These are phyloP conservation scores for Eleginops maclovinus DNA, from an alignment of 2,113 vertebrate genomes.

Conservation along the genomic window DNA sequence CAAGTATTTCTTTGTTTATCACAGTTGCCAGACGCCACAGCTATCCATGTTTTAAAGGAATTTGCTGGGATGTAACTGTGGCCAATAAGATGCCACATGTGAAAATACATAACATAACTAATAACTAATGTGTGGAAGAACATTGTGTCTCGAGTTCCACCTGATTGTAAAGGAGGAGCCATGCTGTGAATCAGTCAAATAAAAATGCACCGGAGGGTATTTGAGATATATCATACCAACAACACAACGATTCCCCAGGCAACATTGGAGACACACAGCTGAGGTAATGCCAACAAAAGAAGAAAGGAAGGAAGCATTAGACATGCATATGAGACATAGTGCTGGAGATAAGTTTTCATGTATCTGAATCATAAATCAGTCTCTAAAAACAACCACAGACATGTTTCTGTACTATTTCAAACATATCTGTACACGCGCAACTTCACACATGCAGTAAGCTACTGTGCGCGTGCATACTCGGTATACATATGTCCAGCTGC, in stretches of 20 bases:
- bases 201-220: constrained; percentile 13
- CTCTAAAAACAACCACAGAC: background rate
- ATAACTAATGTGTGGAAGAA: background rate
- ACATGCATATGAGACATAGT: background rate
- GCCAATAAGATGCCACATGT: background rate
- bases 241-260: constrained; percentile 1
- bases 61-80: background rate
- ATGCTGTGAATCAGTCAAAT: background rate
- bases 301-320: background rate
- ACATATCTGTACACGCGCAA: background rate
- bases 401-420: background rate
- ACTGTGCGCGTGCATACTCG: background rate
- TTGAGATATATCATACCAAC: constrained; percentile 6
- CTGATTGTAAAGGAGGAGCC: background rate
- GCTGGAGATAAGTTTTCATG: background rate
- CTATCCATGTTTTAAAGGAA: background rate
- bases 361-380: background rate
- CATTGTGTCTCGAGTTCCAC: background rate
- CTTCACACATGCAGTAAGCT: background rate
- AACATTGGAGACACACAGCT: background rate
- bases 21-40: background rate
- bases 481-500: background rate
- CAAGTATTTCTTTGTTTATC: background rate
- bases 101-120: constrained; percentile 24
- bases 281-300: background rate